Conservation (phyloP, 2,888 invertebrate species). For the Meghimatium bilineatum region DNA sequence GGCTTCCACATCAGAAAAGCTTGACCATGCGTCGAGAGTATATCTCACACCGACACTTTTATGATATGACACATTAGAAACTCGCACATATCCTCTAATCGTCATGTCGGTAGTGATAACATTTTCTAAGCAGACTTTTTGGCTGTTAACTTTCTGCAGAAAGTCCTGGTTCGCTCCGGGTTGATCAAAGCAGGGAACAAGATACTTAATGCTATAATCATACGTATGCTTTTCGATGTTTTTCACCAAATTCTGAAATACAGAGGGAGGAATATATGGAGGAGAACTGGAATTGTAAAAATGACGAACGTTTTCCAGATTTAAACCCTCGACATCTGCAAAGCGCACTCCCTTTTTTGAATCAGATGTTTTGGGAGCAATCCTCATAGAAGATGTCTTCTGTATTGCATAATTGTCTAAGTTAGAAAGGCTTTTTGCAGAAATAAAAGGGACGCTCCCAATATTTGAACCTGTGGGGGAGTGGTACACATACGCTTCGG, state of each 20-base stretch:
- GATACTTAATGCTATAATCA: conserved; percentile 67
- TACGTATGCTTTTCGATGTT: conserved; percentile 62
- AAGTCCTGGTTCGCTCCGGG: conserved; percentile 86
- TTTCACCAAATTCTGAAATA: conserved; percentile 65
- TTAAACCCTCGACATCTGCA: conserved; percentile 94
- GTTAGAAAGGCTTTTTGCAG: conserved; percentile 69
- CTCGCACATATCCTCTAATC: conserved; percentile 84
- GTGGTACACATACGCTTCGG: not conserved
- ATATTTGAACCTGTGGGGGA: conserved; percentile 5
- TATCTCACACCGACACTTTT: conserved; percentile 93
- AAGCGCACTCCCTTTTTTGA: conserved; percentile 97
- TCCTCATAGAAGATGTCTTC: conserved; percentile 80
- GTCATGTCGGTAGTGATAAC: conserved; percentile 80
- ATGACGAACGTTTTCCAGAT: conserved; percentile 87
- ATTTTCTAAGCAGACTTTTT: conserved; percentile 90
- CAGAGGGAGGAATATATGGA: conserved; percentile 74
- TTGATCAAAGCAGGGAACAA: conserved; percentile 90
- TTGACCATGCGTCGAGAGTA: conserved; percentile 90
- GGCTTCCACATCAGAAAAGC: conserved; percentile 88
- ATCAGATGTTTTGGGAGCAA: conserved; percentile 93
- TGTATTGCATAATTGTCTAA: conserved; percentile 62
- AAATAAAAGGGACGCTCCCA: conserved; percentile 57
- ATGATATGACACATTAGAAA: conserved; percentile 92
- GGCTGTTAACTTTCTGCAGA: conserved; percentile 85
- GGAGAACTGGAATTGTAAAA: conserved; percentile 74